These are phyloP conservation scores for Saccostrea glomerata DNA, from an alignment of 1,140 invertebrate species.

Conservation along the genomic window DNA sequence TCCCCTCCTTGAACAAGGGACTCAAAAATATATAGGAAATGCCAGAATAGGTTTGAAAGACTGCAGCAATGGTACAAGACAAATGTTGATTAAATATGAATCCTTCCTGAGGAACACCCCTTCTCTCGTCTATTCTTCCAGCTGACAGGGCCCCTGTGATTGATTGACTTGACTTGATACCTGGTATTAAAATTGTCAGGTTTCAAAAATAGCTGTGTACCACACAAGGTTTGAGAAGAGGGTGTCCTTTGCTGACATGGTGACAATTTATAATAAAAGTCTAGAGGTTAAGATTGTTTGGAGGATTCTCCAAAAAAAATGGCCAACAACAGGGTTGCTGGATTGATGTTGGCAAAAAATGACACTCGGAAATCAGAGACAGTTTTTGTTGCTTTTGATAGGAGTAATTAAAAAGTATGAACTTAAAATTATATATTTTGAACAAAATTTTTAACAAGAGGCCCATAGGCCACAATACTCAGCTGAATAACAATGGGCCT, in stretches of 20 bases:
- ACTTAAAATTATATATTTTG: too few species aligned
- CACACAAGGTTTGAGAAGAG: conserved; percentile 25
- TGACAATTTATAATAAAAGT: conserved; percentile 5
- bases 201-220: conserved; percentile 9
- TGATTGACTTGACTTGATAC: conserved; percentile 38
- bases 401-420: too few species aligned
- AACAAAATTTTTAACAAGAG: too few species aligned
- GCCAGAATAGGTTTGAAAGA: conserved; percentile 28
- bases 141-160: neutral
- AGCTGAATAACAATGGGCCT: too few species aligned
- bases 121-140: neutral
- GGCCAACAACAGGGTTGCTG: neutral
- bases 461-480: too few species aligned
- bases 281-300: neutral
- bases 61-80: conserved; percentile 12
- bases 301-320: neutral
- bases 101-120: conserved; percentile 7
- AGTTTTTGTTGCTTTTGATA: neutral
- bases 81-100: conserved; percentile 30
- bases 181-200: conserved; percentile 28
- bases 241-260: neutral
- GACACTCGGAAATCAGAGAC: neutral
- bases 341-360: neutral
- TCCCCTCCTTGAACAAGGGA: neutral
- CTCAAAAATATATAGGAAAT: conserved; percentile 28